These are phyloP conservation scores for Corvus cornix DNA, from an alignment of 2,113 vertebrate species.

Conservation along the genomic window DNA sequence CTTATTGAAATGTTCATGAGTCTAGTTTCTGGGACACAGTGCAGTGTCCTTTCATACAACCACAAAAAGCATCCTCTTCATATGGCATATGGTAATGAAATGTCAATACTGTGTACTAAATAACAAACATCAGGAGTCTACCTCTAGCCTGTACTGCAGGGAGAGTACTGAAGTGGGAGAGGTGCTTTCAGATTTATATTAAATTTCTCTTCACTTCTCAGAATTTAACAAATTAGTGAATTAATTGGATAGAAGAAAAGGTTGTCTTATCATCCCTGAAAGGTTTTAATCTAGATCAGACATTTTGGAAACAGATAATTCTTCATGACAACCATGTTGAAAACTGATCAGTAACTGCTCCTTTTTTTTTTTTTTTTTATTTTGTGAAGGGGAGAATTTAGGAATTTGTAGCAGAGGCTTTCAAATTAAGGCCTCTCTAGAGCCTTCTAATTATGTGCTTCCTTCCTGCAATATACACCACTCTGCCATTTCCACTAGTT, in stretches of 20 bases:
- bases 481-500: not conserved
- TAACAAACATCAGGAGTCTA: not conserved
- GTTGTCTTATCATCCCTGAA: not conserved
- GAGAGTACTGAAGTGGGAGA: not conserved
- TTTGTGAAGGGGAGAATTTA: not conserved
- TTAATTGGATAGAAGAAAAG: not conserved
- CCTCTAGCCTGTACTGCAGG: not conserved
- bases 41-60: not conserved
- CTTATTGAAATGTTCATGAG: not conserved
- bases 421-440: not conserved
- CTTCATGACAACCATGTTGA: not conserved
- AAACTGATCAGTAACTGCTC: not conserved
- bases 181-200: not conserved
- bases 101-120: not conserved
- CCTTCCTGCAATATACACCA: not conserved
- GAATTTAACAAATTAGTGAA: not conserved
- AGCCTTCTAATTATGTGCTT: not conserved
- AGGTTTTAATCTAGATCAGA: not conserved
- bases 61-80: not conserved
- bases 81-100: not conserved
- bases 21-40: not conserved
- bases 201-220: not conserved
- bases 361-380: not conserved
- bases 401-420: not conserved
- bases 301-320: not conserved